Base-by-base conservation (phyloP, 2,888 invertebrate species). In the Sinhomidia bicolor region DNA sequence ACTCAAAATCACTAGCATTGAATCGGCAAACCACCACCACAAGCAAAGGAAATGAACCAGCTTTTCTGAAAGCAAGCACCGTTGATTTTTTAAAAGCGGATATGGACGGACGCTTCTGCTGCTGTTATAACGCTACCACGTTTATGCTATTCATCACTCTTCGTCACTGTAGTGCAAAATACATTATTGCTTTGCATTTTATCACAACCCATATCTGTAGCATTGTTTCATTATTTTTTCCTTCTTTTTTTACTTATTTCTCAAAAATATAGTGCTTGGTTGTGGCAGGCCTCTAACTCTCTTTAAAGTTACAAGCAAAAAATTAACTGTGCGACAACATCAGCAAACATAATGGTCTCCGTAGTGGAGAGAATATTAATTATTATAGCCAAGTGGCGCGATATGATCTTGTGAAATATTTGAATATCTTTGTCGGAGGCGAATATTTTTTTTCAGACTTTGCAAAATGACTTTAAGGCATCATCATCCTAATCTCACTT, bases 21-120 rank as follows among this genome's bases (percentile, higher is more conserved):
- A 6, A 17, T 4, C 51, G 57, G 12, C n/a, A 7, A 36, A 2
- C 32, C 29, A 36, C n/a, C 57, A 29, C 54, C 60, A 41, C 47
- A 62, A 79, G 36, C 60, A 71, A 23, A 85, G 85, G 85, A 85
- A 85, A 79, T 85, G 79, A 85, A 85, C 84, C 78, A 79, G 79
- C 85, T 84, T 80, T 85, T 79, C 54, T 78, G 10, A 47, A 76
- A 47, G 76, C 47, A 76, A 85, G 78, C 78, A 85, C 78, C 85
- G 78, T 85, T 85, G 41, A 84, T 74, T 84, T 84, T 60, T 71
- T 78, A 44, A 65, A 76, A 78, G 51, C 85, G 85, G 85, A 85
- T 85, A 85, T 85, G 65, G 41, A 54, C 32, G 20, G 29, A 32
- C 65, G 32, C 65, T 65, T 2, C 14, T 6, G 29, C 1, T 26